Evolutionary conservation across 2,888 invertebrate genomes (phyloP), one percentile per base, ranked within the genome.

Genomic region (Agonopterix alstromeriana): DNA sequence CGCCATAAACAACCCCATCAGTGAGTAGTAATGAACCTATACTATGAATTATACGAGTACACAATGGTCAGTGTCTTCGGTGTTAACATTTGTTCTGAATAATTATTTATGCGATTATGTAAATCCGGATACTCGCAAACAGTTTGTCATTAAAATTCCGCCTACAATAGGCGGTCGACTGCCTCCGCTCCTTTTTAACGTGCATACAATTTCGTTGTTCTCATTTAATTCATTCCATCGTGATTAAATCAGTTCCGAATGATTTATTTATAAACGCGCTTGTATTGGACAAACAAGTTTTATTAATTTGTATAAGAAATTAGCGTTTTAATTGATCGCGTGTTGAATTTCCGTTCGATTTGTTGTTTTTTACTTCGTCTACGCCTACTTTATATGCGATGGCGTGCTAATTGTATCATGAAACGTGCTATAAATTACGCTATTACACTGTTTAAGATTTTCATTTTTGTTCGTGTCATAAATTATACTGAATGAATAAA

Each of bases 41-140:
- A 27, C 14, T 14, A 14, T 14, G 2, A 14, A 14, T 27, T 27
- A 27, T 27, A 65, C 53, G 58, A 65, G 67, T 60, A 63, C 59
- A 66, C 65, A 67, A 64, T 65, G 59, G 60, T 57, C 64, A 53
- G 67, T 67, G 70, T 70, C 66, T 70, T 65, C 27, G 48, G 57
- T 71, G 68, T 76, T 76, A 75, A 65, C 72, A 67, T 80, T 78
- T 74, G 72, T 75, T 77, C 79, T 78, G 27, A 27, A 79, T 81
- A 77, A 80, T 35, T 74, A 78, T 79, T 73, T 71, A 82, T 80
- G 76, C 77, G 73, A 78, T 83, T 85, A 87, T 84, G 83, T 73
- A 79, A 73, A 85, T 82, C 70, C 60, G 67, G 61, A 73, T 75
- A 67, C 73, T 78, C 73, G 77, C 77, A 82, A 80, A 78, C 78